A percentile compares a stretch with the other conserved stretches of the same genome.
These are phyloP conservation scores for Sardina pilchardus DNA, from an alignment of 2,113 vertebrate species.

Conservation along the genomic window DNA sequence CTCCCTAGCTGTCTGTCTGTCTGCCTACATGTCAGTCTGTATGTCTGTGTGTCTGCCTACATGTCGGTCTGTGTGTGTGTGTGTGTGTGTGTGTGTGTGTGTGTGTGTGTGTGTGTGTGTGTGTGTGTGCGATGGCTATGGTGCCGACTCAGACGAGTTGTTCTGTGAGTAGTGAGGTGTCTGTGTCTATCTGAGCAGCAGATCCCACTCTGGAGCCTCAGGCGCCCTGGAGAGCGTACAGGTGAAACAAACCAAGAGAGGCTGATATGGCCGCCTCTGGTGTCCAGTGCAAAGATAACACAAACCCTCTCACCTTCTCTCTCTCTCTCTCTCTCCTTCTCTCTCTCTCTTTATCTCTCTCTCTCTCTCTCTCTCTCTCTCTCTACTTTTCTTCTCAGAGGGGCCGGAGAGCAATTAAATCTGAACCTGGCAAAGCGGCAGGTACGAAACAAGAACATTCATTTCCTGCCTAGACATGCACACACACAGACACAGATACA, in stretches of 20 bases:
- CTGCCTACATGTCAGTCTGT: no score
- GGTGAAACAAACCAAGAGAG: neutral
- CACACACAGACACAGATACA: neutral
- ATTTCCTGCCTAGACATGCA: neutral
- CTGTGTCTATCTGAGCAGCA: no score
- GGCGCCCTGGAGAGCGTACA: neutral
- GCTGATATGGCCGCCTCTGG: neutral
- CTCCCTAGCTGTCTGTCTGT: no score
- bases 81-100: no score
- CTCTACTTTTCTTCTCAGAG: neutral
- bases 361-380: neutral
- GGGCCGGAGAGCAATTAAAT: neutral
- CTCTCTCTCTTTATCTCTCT: neutral
- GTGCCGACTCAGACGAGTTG: neutral
- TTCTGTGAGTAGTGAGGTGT: no score
- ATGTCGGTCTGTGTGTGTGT: no score
- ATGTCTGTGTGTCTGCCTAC: no score
- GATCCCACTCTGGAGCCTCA: no score
- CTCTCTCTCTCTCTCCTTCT: neutral
- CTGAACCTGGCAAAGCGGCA: constrained; percentile 3
- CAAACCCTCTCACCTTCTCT: neutral
- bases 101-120: no score
- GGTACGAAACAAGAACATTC: constrained; percentile 14
- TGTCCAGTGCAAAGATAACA: neutral
- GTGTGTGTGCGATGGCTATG: no score